Evolutionary conservation across 2,797 vertebrate genomes (phyloP).

Genomic region (Hybognathus amarus): DNA sequence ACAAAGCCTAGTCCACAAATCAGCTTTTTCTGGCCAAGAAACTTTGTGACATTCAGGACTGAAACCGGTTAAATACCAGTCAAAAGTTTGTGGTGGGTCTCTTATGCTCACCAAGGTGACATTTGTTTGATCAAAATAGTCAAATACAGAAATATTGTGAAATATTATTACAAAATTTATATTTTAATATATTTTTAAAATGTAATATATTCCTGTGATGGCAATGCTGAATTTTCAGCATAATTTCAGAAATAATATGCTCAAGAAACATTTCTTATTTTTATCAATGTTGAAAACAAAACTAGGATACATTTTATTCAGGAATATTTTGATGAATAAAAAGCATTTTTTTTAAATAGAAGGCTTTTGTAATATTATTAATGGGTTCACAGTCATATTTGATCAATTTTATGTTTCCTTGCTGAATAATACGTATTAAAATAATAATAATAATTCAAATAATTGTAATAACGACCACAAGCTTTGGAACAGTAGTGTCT

Average conservation of each 20-base stretch:
- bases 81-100: background rate
- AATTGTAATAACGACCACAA: background rate
- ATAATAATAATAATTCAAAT: background rate
- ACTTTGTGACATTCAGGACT: no score
- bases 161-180: background rate
- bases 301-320: background rate
- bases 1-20: no score
- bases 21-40: no score
- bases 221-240: background rate
- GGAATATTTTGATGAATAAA: background rate
- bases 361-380: background rate
- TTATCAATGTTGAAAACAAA: slow-evolving; percentile 2
- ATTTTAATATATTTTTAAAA: background rate
- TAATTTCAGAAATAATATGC: background rate
- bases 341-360: background rate
- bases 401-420: background rate
- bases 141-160: background rate
- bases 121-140: background rate
- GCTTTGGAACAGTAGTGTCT: background rate
- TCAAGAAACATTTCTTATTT: background rate
- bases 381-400: background rate
- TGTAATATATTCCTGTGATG: background rate
- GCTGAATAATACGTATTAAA: background rate
- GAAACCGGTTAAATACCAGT: background rate
- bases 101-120: background rate